Conservation (phyloP, 37 sponge, comb jelly and placozoan species). For the Eunapius fragilis region DNA sequence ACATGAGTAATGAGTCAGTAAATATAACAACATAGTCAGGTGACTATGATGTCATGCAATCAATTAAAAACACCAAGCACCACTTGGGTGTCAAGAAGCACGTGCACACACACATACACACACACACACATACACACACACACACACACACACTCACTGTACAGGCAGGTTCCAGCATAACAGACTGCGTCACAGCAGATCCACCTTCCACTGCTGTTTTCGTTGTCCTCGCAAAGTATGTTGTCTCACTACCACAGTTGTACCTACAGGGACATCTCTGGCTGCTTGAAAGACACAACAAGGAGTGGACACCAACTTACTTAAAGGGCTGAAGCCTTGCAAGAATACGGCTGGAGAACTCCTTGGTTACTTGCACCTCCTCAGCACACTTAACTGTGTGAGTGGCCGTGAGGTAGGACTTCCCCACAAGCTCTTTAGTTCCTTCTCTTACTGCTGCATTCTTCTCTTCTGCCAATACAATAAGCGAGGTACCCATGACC, state of each 20-base stretch:
- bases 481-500: too few species aligned
- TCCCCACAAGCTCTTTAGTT: background rate
- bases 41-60: too few species aligned
- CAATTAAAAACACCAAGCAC: too few species aligned
- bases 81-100: too few species aligned
- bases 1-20: too few species aligned
- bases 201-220: background rate
- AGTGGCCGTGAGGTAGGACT: conserved; percentile 3
- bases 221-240: conserved; percentile 19
- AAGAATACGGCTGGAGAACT: conserved; percentile 8
- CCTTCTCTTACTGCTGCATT: background rate
- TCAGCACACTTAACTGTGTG: conserved; percentile 19
- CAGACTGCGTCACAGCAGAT: conserved; percentile 1
- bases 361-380: background rate
- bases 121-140: background rate
- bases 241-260: background rate
- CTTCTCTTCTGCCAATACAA: background rate
- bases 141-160: conserved; percentile 4
- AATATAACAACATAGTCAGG: too few species aligned
- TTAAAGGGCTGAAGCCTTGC: conserved; percentile 9
- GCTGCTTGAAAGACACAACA: background rate
- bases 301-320: background rate
- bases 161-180: conserved; percentile 48
- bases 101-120: background rate
- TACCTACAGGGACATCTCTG: background rate